These are phyloP conservation scores for Drosophila lowei DNA, from an alignment of 1,140 invertebrate species.

Conservation along the genomic window DNA sequence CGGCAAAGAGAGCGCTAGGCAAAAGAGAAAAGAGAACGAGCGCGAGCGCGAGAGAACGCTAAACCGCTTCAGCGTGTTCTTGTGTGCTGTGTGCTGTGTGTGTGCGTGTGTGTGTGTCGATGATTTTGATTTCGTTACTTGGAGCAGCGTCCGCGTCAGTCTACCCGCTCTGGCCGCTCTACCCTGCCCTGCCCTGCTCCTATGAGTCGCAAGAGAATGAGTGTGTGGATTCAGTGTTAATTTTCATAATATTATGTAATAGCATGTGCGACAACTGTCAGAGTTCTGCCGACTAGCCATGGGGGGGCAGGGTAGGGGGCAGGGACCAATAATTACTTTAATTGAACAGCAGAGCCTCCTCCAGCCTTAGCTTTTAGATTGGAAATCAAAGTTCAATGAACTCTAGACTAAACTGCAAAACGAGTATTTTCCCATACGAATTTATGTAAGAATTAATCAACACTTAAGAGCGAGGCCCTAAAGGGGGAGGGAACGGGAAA, in stretches of 20 bases:
- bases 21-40: slow-evolving; percentile 21
- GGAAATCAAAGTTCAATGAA: slow-evolving; percentile 38
- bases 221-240: slow-evolving; percentile 75
- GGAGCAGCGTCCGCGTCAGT: slow-evolving; percentile 56
- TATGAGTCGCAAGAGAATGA: no score
- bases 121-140: slow-evolving; percentile 80
- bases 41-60: no score
- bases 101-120: slow-evolving; percentile 45
- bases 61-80: background rate
- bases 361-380: no score
- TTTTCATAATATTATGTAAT: slow-evolving; percentile 82
- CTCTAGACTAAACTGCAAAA: background rate
- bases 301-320: background rate
- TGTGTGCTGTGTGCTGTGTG: slow-evolving; percentile 9
- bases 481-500: no score
- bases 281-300: slow-evolving; percentile 10
- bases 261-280: slow-evolving; percentile 52
- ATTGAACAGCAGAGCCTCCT: no score
- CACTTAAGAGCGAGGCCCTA: no score
- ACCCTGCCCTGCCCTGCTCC: background rate
- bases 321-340: background rate
- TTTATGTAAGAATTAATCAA: slow-evolving; percentile 23
- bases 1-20: slow-evolving; percentile 1
- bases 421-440: background rate
- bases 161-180: slow-evolving; percentile 11